Conservation (phyloP, 2,888 invertebrate species). For the Aquatica leii region DNA sequence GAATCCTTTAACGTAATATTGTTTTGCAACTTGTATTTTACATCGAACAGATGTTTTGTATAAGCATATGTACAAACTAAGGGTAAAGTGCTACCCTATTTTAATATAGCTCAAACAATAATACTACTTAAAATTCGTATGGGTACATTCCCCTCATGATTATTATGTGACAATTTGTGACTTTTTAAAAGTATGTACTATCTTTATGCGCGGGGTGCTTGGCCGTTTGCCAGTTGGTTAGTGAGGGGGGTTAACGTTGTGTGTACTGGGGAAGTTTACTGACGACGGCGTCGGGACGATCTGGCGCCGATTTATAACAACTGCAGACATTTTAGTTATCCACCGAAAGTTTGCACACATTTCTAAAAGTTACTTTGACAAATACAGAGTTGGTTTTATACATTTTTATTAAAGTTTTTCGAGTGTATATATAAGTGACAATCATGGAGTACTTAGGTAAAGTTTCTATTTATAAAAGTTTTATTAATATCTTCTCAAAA, state of each 20-base stretch:
- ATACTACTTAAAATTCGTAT: conserved; percentile 10
- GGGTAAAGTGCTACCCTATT: conserved; percentile 9
- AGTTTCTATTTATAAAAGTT: background rate
- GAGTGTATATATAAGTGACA: background rate
- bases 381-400: conserved; percentile 3
- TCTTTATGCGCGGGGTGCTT: conserved; percentile 35
- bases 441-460: conserved; percentile 25
- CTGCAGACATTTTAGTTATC: conserved; percentile 29
- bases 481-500: conserved; percentile 7
- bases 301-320: conserved; percentile 58
- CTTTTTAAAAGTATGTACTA: conserved; percentile 31
- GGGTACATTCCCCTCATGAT: conserved; percentile 20
- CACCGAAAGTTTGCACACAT: background rate
- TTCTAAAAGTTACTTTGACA: conserved; percentile 15
- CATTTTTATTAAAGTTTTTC: conserved; percentile 2
- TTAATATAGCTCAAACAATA: background rate
- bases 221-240: conserved; percentile 40
- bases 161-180: conserved; percentile 37
- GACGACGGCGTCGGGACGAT: conserved; percentile 60
- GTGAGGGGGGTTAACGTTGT: conserved; percentile 26
- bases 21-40: too few species aligned
- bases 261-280: conserved; percentile 47
- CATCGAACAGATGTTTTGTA: too few species aligned
- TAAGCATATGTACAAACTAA: background rate
- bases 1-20: too few species aligned